A percentile compares a stretch with the other conserved stretches of the same genome.
Conservation (phyloP, 1,140 invertebrate genomes). For the Archivesica marissinica region DNA sequence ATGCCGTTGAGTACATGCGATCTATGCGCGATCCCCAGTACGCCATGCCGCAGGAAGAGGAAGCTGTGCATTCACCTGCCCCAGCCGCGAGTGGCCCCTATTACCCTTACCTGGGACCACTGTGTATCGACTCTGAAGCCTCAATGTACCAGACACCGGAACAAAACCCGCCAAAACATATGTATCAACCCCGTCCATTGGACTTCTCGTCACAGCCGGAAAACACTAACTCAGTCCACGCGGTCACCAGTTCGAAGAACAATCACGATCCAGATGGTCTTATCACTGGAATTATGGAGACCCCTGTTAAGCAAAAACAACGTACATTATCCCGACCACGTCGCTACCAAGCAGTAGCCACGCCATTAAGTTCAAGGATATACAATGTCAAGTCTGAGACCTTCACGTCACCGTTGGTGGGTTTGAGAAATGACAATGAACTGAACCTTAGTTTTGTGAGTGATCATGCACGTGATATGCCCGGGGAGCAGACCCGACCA, state of each 20-base stretch:
- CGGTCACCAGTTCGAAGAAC: neutral
- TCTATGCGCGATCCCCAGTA: neutral
- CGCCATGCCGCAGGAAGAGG: neutral
- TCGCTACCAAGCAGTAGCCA: neutral
- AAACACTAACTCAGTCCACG: neutral
- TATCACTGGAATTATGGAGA: slow-evolving; percentile 15
- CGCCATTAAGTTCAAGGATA: neutral
- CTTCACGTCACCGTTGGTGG: slow-evolving; percentile 20
- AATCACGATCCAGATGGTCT: neutral
- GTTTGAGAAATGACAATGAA: slow-evolving; percentile 35
- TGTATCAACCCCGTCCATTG: slow-evolving; percentile 11
- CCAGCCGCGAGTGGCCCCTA: neutral
- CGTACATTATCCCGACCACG: neutral
- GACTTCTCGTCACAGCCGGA: slow-evolving; percentile 6
- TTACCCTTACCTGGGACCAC: slow-evolving; percentile 39
- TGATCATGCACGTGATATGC: neutral
- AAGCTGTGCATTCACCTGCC: neutral
- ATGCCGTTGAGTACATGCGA: slow-evolving; percentile 5
- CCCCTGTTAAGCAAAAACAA: neutral
- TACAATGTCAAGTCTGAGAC: slow-evolving; percentile 1
- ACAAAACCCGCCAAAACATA: neutral
- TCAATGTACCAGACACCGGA: slow-evolving; percentile 31
- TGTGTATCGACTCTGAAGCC: neutral
- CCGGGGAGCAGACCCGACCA: neutral
- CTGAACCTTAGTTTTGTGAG: slow-evolving; percentile 37